Base-by-base conservation (phyloP, 1,140 invertebrate genomes). In the Nautilus pompilius region DNA sequence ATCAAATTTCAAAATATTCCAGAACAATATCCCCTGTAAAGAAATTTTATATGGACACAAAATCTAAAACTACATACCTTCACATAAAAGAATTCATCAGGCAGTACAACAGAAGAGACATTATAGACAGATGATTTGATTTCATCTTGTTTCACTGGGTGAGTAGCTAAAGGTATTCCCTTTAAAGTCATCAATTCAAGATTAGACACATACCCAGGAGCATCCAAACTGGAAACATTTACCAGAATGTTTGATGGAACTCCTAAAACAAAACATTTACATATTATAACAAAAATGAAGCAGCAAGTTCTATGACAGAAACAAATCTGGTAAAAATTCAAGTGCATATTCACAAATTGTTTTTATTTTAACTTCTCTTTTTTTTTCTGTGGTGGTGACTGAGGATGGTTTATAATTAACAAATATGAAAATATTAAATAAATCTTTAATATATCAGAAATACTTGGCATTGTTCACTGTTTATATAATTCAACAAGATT, bases 41-140 rank as follows among this genome's bases (percentile, higher is more conserved):
- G n/a, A n/a, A n/a, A n/a, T n/a, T n/a, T n/a, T n/a, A n/a, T n/a
- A n/a, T n/a, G n/a, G n/a, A n/a, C n/a, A n/a, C n/a, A n/a, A n/a
- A n/a, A n/a, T n/a, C n/a, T n/a, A n/a, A n/a, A n/a, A 49, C 56
- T 22, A 45, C 28, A 64, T 68, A 87, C 85, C 74, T 83, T 83
- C 15, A 88, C 72, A 68, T 86, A 86, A 72, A 87, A 88, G 69
- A 84, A 83, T 32, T 82, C 77, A 2, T 73, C 66, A 3, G 79
- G 78, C 17, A 79, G 77, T 20, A 74, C 57, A 51, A 82, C 76
- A n/a, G 70, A 58, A 1, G 68, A 49, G 5, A 67, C 77, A 10
- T 51, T 68, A 68, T 86, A 87, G 17, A 87, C 62, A 55, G 72
- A 74, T 15, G 76, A 66, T 29, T 76, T 70, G 1, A 72, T 60